Evolutionary conservation across 1,140 invertebrate species (phyloP).

Genomic region (Diorhabda carinulata): DNA sequence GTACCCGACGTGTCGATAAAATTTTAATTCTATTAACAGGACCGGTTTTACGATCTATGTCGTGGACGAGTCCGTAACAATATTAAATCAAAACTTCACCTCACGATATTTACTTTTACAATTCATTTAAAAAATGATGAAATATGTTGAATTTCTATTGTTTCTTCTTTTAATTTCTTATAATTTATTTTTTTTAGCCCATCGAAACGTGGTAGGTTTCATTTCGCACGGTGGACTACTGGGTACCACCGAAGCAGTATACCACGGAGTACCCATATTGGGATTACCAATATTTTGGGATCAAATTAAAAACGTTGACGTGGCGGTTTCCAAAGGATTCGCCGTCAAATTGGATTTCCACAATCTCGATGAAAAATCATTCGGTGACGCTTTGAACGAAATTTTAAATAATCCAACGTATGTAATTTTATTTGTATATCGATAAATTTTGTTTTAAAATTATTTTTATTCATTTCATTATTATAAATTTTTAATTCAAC

Average conservation of each 20-base stretch:
- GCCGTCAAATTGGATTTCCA: conserved; percentile 38
- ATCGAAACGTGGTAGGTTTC: conserved; percentile 36
- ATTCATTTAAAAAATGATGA: too few relatives aligned
- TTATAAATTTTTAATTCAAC: not conserved
- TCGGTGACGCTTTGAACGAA: conserved; percentile 36
- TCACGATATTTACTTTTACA: too few relatives aligned
- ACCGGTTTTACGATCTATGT: too few relatives aligned
- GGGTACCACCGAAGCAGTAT: conserved; percentile 48
- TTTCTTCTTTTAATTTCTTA: too few relatives aligned
- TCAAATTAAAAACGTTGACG: conserved; percentile 41
- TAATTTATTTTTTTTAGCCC: conserved; percentile 27
- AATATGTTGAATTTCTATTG: too few relatives aligned
- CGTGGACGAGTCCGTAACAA: too few relatives aligned
- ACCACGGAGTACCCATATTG: conserved; percentile 33
- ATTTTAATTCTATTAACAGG: too few relatives aligned
- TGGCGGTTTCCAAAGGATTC: conserved; percentile 27
- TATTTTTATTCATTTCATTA: not conserved
- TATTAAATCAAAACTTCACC: too few relatives aligned
- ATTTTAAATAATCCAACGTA: conserved; percentile 43
- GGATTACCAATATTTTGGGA: conserved; percentile 46
- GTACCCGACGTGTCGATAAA: too few relatives aligned
- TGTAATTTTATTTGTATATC: too few relatives aligned
- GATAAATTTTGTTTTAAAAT: too few relatives aligned
- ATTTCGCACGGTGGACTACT: conserved; percentile 38
- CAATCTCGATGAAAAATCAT: conserved; percentile 41